A percentile compares a stretch with the other conserved stretches of the same genome.
Evolutionary conservation across 92 coral and sea anemone species (phyloP).

Genomic region (Phenganax subtilis): DNA sequence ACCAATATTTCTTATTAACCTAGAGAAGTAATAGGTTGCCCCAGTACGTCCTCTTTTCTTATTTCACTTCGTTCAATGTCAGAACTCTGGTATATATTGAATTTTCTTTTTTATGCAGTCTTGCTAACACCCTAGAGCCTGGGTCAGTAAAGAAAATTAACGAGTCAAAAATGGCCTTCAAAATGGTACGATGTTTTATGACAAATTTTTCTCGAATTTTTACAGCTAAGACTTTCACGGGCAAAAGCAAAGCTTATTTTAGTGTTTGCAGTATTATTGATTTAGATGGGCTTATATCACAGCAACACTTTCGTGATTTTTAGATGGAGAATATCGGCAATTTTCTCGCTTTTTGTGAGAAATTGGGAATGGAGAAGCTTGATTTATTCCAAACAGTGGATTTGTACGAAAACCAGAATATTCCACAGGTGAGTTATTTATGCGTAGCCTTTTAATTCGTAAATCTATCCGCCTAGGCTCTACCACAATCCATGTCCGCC

Average conservation of each 20-base stretch:
- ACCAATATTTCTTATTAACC: too few relatives aligned
- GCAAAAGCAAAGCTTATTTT: too few relatives aligned
- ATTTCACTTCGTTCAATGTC: too few relatives aligned
- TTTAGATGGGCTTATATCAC: not conserved
- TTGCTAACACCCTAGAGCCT: constrained; percentile 61
- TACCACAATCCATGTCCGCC: too few relatives aligned
- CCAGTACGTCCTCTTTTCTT: too few relatives aligned
- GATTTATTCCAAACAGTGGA: constrained; percentile 88
- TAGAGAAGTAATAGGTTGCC: too few relatives aligned
- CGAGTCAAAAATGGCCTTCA: constrained; percentile 77
- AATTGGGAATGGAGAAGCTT: constrained; percentile 55
- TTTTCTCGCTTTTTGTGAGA: constrained; percentile 58
- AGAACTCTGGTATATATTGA: too few relatives aligned
- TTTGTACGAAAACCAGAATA: constrained; percentile 70
- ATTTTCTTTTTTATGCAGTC: constrained; percentile 37
- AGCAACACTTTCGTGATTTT: not conserved
- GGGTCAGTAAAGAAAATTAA: constrained; percentile 61
- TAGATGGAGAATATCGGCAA: constrained; percentile 90
- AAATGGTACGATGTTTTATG: constrained; percentile 50
- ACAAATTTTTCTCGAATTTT: too few relatives aligned
- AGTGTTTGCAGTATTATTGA: too few relatives aligned
- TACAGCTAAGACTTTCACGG: too few relatives aligned
- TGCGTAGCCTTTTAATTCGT: too few relatives aligned
- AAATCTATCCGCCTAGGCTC: too few relatives aligned
- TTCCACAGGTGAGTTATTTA: constrained; percentile 56